Evolutionary conservation across 2,888 invertebrate species (phyloP), one percentile per base, ranked within the genome.

Genomic region (Nysson spinosus): DNA sequence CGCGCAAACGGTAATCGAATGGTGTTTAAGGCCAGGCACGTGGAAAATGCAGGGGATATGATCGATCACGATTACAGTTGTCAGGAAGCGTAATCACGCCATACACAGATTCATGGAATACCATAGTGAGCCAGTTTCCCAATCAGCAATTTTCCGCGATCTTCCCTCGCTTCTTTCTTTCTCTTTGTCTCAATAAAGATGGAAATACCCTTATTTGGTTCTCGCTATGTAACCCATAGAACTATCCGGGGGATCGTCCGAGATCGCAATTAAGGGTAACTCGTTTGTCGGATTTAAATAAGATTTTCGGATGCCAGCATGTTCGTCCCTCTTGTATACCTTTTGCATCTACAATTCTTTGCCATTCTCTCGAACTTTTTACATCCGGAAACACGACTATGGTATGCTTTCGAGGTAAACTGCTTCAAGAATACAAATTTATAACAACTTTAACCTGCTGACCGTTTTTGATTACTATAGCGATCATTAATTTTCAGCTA

Each of bases 31-130:
- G 72, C 37, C 62, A 62, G 54, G 49, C 51, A 68, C 50, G 58
- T 60, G 68, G 74, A 74, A 75, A 75, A 75, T 65, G 62, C 75
- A 75, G 56, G 64, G 62, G 63, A 44, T 61, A 61, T 68, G 64
- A 67, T 61, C 63, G 55, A 70, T 75, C 47, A 58, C 51, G 34
- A 54, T 58, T 58, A 56, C 55, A 39, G 55, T 69, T 51, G 64
- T 69, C 61, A 54, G 47, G 30, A 24, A 35, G 35, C 17, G n/a
- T n/a, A 56, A 19, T 57, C 61, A 50, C 35, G 47, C 61, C 55
- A 44, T 34, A 64, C 20, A 19, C 44, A 32, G 44, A 61, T 73
- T 52, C 66, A 11, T 14, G 26, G 56, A 61, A 70, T 74, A 34
- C 55, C 55, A 9, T 37, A 19, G 42, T 28, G 28, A 57, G 46